Evolutionary conservation across 2,888 invertebrate genomes (phyloP).

Genomic region (Linnaemya tessellans): DNA sequence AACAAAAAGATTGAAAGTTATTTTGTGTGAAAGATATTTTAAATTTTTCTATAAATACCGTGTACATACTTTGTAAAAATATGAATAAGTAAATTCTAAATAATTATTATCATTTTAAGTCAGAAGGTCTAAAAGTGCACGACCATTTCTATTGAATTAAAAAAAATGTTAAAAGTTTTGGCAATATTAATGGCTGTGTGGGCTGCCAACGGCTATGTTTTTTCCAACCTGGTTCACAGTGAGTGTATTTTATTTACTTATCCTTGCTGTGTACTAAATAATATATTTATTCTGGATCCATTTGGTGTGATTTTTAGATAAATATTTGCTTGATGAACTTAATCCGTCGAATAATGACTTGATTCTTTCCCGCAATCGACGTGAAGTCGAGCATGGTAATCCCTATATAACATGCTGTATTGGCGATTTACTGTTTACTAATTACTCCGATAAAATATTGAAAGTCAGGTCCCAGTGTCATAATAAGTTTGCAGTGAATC

Average conservation of each 20-base stretch:
- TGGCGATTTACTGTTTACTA: constrained; percentile 71
- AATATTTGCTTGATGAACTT: constrained; percentile 74
- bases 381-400: constrained; percentile 64
- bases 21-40: not conserved
- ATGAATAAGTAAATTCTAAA: not conserved
- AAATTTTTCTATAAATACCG: not conserved
- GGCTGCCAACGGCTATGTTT: constrained; percentile 74
- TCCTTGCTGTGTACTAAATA: not conserved
- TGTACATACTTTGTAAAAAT: not conserved
- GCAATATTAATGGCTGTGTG: constrained; percentile 60
- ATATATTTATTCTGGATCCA: not conserved
- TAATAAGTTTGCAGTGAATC: too few relatives aligned
- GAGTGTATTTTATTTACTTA: constrained; percentile 36
- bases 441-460: constrained; percentile 43
- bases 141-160: not conserved
- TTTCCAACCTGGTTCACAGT: constrained; percentile 76
- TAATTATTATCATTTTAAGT: constrained; percentile 15
- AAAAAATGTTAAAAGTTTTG: constrained; percentile 43
- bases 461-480: constrained; percentile 45
- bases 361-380: constrained; percentile 56
- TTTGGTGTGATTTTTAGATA: constrained; percentile 70
- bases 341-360: constrained; percentile 60
- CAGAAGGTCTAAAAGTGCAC: not conserved
- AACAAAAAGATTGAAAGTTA: too few relatives aligned
- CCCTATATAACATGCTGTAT: constrained; percentile 73